phyloP scores from a whole-genome alignment of 2,113 vertebrate species.

The Peucedramus taeniatus region DNA sequence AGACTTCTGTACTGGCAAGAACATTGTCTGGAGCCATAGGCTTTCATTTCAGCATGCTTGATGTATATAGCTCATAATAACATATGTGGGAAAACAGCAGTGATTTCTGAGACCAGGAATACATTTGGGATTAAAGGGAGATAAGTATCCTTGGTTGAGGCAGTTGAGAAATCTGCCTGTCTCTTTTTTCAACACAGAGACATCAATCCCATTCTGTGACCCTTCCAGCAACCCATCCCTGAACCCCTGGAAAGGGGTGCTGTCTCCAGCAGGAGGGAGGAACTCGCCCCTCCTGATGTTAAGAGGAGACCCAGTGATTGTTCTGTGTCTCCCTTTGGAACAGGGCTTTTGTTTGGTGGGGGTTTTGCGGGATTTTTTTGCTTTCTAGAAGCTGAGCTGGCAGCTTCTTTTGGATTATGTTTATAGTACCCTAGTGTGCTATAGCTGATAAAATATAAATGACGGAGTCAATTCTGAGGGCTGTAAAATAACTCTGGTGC shows the following conservation, averaged over 20 bases:
- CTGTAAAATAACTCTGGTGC: constrained; percentile 40
- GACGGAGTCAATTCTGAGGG: neutral
- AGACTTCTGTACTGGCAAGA: neutral
- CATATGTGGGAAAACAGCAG: neutral
- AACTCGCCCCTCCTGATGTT: accelerated
- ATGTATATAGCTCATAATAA: neutral
- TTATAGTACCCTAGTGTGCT: constrained; percentile 47
- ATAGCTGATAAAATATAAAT: constrained; percentile 62
- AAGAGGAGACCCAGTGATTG: neutral
- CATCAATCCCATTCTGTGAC: neutral
- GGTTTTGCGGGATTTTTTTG: neutral
- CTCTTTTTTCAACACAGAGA: neutral
- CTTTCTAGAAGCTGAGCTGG: constrained; percentile 44
- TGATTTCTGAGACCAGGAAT: constrained; percentile 25
- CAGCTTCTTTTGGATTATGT: constrained; percentile 53
- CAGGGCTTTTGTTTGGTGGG: neutral
- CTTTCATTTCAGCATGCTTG: constrained; percentile 11
- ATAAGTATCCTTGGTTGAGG: neutral
- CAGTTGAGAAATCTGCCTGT: neutral
- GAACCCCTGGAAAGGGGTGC: neutral
- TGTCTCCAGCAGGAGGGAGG: neutral
- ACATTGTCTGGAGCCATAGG: neutral
- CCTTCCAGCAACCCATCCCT: neutral
- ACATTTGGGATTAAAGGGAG: constrained; percentile 35
- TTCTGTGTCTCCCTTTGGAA: neutral